Evolutionary conservation across 1,140 invertebrate genomes (phyloP), one percentile per base, ranked within the genome.

Genomic region (Lepidotrigona ventralis): DNA sequence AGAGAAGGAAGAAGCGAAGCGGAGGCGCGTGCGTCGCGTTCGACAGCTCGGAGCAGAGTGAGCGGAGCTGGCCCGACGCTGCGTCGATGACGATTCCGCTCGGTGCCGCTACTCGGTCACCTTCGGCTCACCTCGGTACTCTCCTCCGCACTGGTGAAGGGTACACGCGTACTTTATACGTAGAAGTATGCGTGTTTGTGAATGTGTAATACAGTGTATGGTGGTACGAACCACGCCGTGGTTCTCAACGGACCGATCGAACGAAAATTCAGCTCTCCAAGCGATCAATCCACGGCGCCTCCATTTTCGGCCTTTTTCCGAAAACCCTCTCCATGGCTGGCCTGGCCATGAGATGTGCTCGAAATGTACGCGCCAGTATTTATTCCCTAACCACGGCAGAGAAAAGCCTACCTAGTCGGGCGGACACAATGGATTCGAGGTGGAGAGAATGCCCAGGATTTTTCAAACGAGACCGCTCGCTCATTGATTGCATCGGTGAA

Each of bases 1-100:
- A 33, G 56, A 53, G 54, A 39, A 63, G 63, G 21, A 73, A 26
- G 82, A 84, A 83, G 81, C 64, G 76, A 83, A 74, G 78, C 77
- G 77, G 63, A 82, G 56, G 54, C 86, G 86, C 87, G 90, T 86
- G 85, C 84, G 83, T 86, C 87, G 85, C 90, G 91, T 90, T 92
- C 89, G 87, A 89, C 92, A 90, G 91, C 88, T 91, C 90, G 86
- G 88, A 89, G 91, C 91, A 90, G 90, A 93, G 88, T 93, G 91
- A 92, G 86, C 86, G 85, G 81, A 76, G 78, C 77, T 82, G 29
- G 79, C 77, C 70, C 82, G 84, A 80, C 69, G 76, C 53, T 85
- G 86, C 68, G 87, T 80, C 64, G 89, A 86, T 66, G 86, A 85
- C 53, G 91, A 84, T 51, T 90, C 73, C 66, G 84, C 17, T 83